Evolutionary conservation across 2,888 invertebrate species (phyloP), one percentile per base, ranked within the genome.

Genomic region (Andrena haemorrhoa): DNA sequence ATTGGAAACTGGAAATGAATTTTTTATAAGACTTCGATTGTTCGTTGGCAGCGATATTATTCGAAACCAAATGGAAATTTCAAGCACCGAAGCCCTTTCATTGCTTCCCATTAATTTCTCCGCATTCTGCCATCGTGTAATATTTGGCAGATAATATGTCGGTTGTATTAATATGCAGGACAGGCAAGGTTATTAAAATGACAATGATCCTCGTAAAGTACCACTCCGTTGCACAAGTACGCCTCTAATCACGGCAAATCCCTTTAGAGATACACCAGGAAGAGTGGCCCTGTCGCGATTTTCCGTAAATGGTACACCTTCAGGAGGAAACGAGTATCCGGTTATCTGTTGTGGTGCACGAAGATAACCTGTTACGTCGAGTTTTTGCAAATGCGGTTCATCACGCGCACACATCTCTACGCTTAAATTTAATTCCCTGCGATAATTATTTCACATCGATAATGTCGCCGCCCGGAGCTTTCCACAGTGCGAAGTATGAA

Each of bases 241-340:
- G 6, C 20, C 29, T 72, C 66, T 75, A 83, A 86, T 86, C 61
- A 31, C 29, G 72, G 20, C 72, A 75, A 75, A 66, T 66, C 61
- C 72, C 61, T 84, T 75, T 78, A 61, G 51, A 51, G 71, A 23
- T 47, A 29, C 23, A 69, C 71, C 60, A 75, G 69, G 71, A 83
- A 86, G 76, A 80, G 77, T 75, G 73, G 68, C 69, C 33, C 72
- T 65, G 68, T 53, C 56, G 66, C 26, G 60, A 76, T 60, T 76
- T 74, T 71, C 75, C 76, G 63, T 73, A 61, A 53, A 85, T 65
- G 74, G 73, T 41, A 12, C 26, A 56, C 74, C 60, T 75, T 66
- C 73, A 70, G 51, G 49, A 79, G 81, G 81, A 76, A 83, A 77
- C 84, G 76, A 65, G 63, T 83, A 73, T 83, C 81, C 86, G 61